A percentile compares a stretch with the other conserved stretches of the same genome.
These are phyloP conservation scores for Himalopsyche japonica DNA, from an alignment of 2,888 invertebrate genomes.

Conservation along the genomic window DNA sequence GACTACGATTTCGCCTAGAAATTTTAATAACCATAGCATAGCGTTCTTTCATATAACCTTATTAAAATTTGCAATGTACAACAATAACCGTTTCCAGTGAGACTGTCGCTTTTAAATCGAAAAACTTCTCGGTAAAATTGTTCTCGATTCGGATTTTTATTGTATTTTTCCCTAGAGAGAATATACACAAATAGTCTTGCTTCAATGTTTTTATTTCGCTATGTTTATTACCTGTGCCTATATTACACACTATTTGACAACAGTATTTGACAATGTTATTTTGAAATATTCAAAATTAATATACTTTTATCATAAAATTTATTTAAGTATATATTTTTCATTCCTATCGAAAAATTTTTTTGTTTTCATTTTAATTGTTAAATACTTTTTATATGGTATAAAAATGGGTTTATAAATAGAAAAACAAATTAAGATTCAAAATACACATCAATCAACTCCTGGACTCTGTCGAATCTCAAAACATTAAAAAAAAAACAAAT, in stretches of 20 bases:
- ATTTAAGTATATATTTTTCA: no score
- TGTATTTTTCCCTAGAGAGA: background rate
- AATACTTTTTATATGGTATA: no score
- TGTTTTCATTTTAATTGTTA: no score
- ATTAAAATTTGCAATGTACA: background rate
- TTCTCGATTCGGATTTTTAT: background rate
- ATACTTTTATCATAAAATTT: no score
- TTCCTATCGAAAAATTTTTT: no score
- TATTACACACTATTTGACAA: background rate
- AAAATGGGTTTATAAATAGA: no score
- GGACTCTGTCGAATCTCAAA: no score
- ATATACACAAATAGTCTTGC: background rate
- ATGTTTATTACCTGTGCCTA: background rate
- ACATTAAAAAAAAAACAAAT: no score
- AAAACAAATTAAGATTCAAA: no score
- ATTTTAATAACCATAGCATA: background rate
- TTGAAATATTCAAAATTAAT: no score
- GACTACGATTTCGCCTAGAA: background rate
- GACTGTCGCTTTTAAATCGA: slow-evolving; percentile 8
- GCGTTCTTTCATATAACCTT: background rate
- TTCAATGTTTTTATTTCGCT: background rate
- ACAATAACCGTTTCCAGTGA: background rate
- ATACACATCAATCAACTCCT: no score
- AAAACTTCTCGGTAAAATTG: slow-evolving; percentile 12
- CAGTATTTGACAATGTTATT: no score